Conservation (phyloP, 2,888 invertebrate genomes). For the Eristalis intricaria region DNA sequence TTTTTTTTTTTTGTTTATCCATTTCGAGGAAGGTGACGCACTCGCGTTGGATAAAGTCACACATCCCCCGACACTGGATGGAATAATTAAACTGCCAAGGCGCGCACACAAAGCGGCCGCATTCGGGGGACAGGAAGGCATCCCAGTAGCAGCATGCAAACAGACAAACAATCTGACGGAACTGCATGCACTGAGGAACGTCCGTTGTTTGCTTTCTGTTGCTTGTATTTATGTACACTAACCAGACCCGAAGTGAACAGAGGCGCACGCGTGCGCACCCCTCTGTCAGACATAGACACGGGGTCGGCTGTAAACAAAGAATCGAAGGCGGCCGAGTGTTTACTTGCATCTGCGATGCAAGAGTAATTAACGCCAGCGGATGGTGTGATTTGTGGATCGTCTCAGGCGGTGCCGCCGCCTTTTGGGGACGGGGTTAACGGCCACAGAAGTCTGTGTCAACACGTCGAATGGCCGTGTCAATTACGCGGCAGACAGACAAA, state of each 20-base stretch:
- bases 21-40: constrained; percentile 55
- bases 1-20: constrained; percentile 26
- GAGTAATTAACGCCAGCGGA: constrained; percentile 10
- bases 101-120: not conserved
- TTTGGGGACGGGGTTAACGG: not conserved
- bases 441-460: not conserved
- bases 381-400: constrained; percentile 1
- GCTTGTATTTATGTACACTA: constrained; percentile 39
- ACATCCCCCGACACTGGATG: constrained; percentile 36
- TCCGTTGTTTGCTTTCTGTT: not conserved
- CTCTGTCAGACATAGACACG: constrained; percentile 26
- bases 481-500: too few relatives aligned
- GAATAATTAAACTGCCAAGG: constrained; percentile 45
- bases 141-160: not conserved
- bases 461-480: not conserved
- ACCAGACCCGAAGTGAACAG: constrained; percentile 41
- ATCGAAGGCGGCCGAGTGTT: not conserved
- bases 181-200: not conserved
- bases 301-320: constrained; percentile 30
- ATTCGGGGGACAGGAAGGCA: not conserved
- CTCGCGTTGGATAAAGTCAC: constrained; percentile 12
- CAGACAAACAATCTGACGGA: not conserved
- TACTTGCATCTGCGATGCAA: constrained; percentile 5
- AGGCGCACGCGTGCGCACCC: constrained; percentile 19
- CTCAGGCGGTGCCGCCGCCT: not conserved